These are phyloP conservation scores for Apodemia mormo DNA, from an alignment of 2,888 invertebrate species.

Conservation along the genomic window DNA sequence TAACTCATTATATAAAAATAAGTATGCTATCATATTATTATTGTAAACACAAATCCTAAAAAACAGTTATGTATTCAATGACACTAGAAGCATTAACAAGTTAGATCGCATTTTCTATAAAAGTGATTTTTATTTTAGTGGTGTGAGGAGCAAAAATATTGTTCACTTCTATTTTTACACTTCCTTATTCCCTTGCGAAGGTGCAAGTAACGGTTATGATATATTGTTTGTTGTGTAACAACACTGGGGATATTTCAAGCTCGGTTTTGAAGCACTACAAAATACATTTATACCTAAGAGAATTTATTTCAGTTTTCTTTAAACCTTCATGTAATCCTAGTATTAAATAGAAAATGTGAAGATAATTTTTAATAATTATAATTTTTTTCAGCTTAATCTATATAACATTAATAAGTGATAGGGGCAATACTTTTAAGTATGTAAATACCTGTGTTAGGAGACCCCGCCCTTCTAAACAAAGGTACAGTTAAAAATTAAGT, in stretches of 20 bases:
- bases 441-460: too few relatives aligned
- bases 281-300: neutral
- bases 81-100: neutral
- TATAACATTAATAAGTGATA: too few relatives aligned
- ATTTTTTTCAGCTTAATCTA: too few relatives aligned
- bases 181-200: conserved; percentile 20
- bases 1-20: too few relatives aligned
- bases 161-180: conserved; percentile 12
- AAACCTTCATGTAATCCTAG: neutral
- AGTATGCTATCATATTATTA: neutral
- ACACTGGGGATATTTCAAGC: conserved; percentile 15
- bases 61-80: neutral
- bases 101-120: neutral
- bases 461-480: too few relatives aligned
- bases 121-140: neutral
- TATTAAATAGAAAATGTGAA: neutral
- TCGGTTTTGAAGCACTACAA: conserved; percentile 6
- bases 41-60: neutral
- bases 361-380: too few relatives aligned
- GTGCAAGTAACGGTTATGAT: conserved; percentile 28
- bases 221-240: conserved; percentile 24
- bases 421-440: too few relatives aligned
- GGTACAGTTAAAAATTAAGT: too few relatives aligned
- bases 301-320: neutral
- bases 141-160: conserved; percentile 3